A percentile compares a stretch with the other conserved stretches of the same genome.
Evolutionary conservation across 1,140 invertebrate genomes (phyloP).

Genomic region (Zaprionus lachaisei): DNA sequence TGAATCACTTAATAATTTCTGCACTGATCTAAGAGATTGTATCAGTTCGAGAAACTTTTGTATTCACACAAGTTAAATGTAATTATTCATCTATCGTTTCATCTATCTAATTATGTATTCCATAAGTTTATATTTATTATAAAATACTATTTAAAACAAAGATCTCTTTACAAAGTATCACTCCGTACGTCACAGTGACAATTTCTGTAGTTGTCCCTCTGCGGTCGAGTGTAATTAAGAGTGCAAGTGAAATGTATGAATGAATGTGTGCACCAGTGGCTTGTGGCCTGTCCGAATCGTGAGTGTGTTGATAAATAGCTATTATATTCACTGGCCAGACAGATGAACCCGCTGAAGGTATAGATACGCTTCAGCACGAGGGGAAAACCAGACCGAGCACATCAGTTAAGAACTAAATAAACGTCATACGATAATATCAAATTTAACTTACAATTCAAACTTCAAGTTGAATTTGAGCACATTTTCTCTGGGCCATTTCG

Average conservation of each 20-base stretch:
- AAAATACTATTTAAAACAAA: not conserved
- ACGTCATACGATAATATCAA: not conserved
- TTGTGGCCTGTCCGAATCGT: constrained; percentile 23
- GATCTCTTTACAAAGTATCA: not conserved
- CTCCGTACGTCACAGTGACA: too few species aligned
- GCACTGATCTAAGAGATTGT: too few species aligned
- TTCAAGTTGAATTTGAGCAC: not conserved
- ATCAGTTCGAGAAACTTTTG: not conserved
- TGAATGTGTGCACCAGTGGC: constrained; percentile 14
- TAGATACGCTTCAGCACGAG: not conserved
- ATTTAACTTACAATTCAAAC: not conserved
- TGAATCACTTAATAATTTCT: too few species aligned
- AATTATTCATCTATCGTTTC: too few species aligned
- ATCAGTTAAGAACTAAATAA: not conserved
- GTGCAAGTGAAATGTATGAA: constrained; percentile 7
- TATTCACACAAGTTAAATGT: not conserved
- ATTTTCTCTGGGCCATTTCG: not conserved
- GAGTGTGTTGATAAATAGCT: constrained; percentile 23
- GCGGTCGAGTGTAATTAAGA: constrained; percentile 52
- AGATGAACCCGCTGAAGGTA: constrained; percentile 1
- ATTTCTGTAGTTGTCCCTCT: not conserved
- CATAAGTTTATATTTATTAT: not conserved
- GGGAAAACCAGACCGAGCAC: not conserved
- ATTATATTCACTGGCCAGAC: constrained; percentile 25
- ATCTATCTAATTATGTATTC: too few species aligned